Percentiles rank a stretch among this genome's conserved stretches.
Evolutionary conservation across 2,888 invertebrate genomes (phyloP).

Genomic region (Brachyopa scutellaris): DNA sequence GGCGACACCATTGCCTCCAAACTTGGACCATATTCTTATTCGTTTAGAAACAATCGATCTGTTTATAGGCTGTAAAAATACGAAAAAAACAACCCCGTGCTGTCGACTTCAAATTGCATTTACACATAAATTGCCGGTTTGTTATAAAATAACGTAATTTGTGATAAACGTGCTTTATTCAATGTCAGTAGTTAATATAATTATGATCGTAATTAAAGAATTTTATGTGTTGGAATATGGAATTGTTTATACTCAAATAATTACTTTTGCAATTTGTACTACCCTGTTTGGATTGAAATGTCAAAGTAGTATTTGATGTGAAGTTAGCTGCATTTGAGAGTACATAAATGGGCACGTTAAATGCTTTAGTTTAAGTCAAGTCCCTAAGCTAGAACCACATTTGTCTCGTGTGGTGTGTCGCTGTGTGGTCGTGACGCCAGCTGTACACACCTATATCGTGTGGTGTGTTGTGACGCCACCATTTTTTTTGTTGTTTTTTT

Average conservation of each 20-base stretch:
- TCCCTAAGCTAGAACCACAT: too few species aligned
- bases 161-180: not conserved
- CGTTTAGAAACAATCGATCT: not conserved
- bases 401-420: too few species aligned
- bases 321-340: slow-evolving; percentile 21
- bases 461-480: too few species aligned
- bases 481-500: too few species aligned
- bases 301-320: slow-evolving; percentile 28
- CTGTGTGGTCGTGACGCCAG: too few species aligned
- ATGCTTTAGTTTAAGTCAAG: too few species aligned
- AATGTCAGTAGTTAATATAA: not conserved
- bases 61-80: not conserved
- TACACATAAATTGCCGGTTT: not conserved
- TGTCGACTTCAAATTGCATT: not conserved
- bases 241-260: slow-evolving; percentile 3
- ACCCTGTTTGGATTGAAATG: slow-evolving; percentile 54
- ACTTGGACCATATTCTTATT: slow-evolving; percentile 38
- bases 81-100: not conserved
- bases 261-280: slow-evolving; percentile 51
- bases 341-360: too few species aligned
- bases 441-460: too few species aligned
- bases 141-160: too few species aligned
- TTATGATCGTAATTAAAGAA: not conserved
- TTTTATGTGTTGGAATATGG: not conserved
- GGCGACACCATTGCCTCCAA: slow-evolving; percentile 79